A percentile compares a stretch with the other conserved stretches of the same genome.
Conservation (phyloP, 2,113 vertebrate species). For the Onychostoma macrolepis region DNA sequence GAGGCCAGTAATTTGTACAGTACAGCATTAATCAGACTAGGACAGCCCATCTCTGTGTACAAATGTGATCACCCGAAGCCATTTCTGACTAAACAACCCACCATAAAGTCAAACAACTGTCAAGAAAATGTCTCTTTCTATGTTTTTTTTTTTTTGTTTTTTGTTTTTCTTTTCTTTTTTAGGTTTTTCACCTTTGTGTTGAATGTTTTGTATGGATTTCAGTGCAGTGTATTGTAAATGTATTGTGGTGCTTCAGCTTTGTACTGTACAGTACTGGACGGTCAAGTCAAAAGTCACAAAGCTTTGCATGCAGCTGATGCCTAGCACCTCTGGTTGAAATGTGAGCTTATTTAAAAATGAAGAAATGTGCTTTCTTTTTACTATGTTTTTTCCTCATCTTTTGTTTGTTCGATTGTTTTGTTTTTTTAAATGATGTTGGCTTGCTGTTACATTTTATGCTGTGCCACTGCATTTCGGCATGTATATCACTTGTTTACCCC, state of each 20-base stretch:
- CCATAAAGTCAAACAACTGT: not conserved
- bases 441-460: constrained; percentile 72
- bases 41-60: constrained; percentile 24
- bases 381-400: constrained; percentile 32
- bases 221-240: constrained; percentile 70
- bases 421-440: constrained; percentile 68
- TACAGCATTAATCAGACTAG: constrained; percentile 18
- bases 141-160: constrained; percentile 64
- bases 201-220: constrained; percentile 74
- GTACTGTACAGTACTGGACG: constrained; percentile 57
- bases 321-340: constrained; percentile 76
- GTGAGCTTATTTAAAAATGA: constrained; percentile 68
- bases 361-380: constrained; percentile 61
- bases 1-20: constrained; percentile 33
- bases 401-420: constrained; percentile 63
- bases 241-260: constrained; percentile 74
- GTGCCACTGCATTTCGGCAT: constrained; percentile 77
- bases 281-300: constrained; percentile 66
- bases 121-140: constrained; percentile 43
- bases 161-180: too few relatives aligned
- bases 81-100: constrained; percentile 27
- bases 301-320: constrained; percentile 81
- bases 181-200: constrained; percentile 66
- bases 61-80: constrained; percentile 31
- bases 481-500: constrained; percentile 72